Base-by-base conservation (phyloP, 2,797 vertebrate genomes). In the Crenuchus spilurus region DNA sequence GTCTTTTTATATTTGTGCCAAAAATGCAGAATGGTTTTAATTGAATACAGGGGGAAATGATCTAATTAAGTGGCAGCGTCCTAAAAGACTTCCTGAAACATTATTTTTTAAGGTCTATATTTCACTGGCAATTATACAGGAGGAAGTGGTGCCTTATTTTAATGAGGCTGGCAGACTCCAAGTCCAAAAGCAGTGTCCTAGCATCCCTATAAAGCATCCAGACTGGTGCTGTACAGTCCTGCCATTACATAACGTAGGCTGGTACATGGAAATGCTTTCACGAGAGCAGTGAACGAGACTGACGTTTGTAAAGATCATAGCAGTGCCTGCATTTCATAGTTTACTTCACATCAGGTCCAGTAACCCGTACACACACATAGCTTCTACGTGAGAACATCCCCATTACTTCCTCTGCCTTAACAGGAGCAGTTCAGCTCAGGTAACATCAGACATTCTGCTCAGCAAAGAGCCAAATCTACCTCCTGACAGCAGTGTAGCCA, bases 401-500 rank as follows among this genome's bases (percentile, higher is more conserved):
- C 6, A 28, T 31, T 20, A 33, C n/a, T 51, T 51, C 33, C 22
- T 52, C 46, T 49, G 35, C 1, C 61, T 54, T 55, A 68, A 60
- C 70, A 74, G 51, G 69, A 33, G 49, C 68, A 75, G 78, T 64
- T 86, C 76, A 88, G 83, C 79, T 84, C 58, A 75, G 80, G 80
- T 76, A 79, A 63, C 76, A 85, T 82, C 72, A 75, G 71, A 69
- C 71, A 52, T 79, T 64, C 79, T 78, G 51, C 57, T 81, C 81
- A 83, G 60, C 65, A 68, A 18, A 78, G 74, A 83, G 84, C 77
- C 63, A 42, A 58, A 81, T 72, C 82, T 84, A 78, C 83, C 83
- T 78, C 84, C 78, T 82, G 70, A 87, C 75, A 82, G 70, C 66
- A 82, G 44, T 74, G 67, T 57, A 80, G 76, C 74, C 77, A 64